Evolutionary conservation across 1,140 invertebrate species (phyloP).

Genomic region (Scylla paramamosain): DNA sequence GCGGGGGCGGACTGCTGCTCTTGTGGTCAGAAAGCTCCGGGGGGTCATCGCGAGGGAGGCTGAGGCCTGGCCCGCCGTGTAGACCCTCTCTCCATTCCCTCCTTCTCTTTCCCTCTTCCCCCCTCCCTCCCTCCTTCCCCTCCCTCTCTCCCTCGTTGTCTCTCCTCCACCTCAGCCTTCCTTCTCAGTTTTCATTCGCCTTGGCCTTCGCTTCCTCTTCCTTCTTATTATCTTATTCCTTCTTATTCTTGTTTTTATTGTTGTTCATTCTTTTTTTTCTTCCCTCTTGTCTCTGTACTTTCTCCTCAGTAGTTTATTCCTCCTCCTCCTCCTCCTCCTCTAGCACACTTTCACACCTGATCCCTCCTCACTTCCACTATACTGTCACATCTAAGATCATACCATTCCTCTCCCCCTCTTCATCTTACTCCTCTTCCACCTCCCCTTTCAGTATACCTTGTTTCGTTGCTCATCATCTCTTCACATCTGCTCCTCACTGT

Average conservation of each 20-base stretch:
- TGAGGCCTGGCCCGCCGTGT: background rate
- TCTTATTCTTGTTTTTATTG: background rate
- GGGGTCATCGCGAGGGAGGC: slow-evolving; percentile 2
- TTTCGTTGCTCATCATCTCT: too few species aligned
- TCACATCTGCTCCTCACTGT: too few species aligned
- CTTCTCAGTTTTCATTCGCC: background rate
- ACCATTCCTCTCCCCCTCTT: background rate
- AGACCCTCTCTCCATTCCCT: background rate
- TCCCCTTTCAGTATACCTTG: background rate
- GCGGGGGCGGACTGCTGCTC: slow-evolving; percentile 61
- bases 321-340: background rate
- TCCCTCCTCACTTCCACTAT: background rate
- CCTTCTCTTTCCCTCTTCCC: background rate
- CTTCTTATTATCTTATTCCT: background rate
- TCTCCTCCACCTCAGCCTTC: background rate
- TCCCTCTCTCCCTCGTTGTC: background rate
- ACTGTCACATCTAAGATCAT: background rate
- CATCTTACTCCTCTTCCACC: background rate
- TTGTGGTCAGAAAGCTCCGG: slow-evolving; percentile 53
- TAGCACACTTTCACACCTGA: background rate
- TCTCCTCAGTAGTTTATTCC: background rate
- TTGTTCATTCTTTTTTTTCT: background rate
- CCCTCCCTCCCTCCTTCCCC: background rate
- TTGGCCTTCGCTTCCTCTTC: background rate
- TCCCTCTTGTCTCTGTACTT: background rate